Evolutionary conservation across 2,888 invertebrate species (phyloP), one percentile per base, ranked within the genome.

Genomic region (Mesorhabditis sp.): DNA sequence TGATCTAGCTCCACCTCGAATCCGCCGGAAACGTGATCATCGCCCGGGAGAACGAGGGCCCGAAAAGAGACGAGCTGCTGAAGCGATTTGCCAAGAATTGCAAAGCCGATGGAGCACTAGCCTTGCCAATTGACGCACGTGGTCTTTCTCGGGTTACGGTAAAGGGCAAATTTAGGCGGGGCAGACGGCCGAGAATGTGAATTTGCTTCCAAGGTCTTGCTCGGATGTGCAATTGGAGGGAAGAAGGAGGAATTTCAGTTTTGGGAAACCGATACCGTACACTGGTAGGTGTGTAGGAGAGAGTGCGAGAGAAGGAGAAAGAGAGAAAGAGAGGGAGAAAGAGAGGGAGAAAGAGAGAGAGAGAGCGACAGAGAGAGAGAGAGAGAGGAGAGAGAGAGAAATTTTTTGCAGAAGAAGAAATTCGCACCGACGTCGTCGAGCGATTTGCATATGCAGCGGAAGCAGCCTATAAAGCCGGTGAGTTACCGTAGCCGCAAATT

Each of bases 1-100:
- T 28, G 28, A 28, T 28, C 28, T 28, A 28, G 28, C 69, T 65
- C 7, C 70, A 81, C 43, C 68, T 80, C 50, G 80, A 80, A 69
- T 62, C 71, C 13, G 76, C 78, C 7, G 80, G 80, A 62, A 80
- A 80, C 69, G 71, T 73, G 5, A 72, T 79, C 28, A 78, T 80
- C 45, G 74, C 68, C 64, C 65, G 74, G 45, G 76, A 79, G 58
- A 72, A 73, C 7, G 76, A 76, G 4, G 50, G 67, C 7, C 66
- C 67, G 41, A 70, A 70, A 43, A 62, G 69, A 5, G 43, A 61
- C 6, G 72, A 76, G 63, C 70, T 76, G 42, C 61, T 71, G 5
- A 65, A 70, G n/a, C 67, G 69, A 4, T 75, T 77, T 43, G 58
- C 42, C 4, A 13, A 70, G 28, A 70, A 72, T 70, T 67, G 75